Conservation (phyloP, 2,888 invertebrate genomes). For the Hoplodrina ambigua region DNA sequence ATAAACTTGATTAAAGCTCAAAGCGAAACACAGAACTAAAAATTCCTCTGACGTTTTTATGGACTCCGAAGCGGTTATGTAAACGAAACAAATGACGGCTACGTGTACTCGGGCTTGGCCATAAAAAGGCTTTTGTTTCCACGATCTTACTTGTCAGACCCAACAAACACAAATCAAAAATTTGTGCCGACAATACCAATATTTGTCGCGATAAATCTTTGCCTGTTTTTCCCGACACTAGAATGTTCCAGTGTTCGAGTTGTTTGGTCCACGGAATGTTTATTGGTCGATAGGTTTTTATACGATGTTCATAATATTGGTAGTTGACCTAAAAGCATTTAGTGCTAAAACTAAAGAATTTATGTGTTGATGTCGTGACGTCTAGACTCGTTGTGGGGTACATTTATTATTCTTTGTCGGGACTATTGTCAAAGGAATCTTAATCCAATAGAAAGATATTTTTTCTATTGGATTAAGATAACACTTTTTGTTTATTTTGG, state of each 20-base stretch:
- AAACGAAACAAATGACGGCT: slow-evolving; percentile 57
- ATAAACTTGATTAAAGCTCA: slow-evolving; percentile 19
- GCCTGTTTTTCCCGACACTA: slow-evolving; percentile 55
- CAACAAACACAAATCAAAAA: slow-evolving; percentile 65
- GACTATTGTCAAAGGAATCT: too few species aligned
- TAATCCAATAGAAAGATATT: background rate
- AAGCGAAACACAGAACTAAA: slow-evolving; percentile 25
- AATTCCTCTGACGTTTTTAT: slow-evolving; percentile 50
- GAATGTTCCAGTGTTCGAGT: slow-evolving; percentile 43
- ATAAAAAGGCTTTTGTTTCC: slow-evolving; percentile 55
- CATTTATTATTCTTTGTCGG: slow-evolving; percentile 35
- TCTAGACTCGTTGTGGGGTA: slow-evolving; percentile 39
- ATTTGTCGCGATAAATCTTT: slow-evolving; percentile 68
- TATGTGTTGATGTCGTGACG: slow-evolving; percentile 42
- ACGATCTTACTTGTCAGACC: slow-evolving; percentile 51
- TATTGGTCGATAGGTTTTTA: slow-evolving; percentile 60
- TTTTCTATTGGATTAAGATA: slow-evolving; percentile 1
- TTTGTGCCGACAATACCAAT: slow-evolving; percentile 62
- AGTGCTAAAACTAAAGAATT: slow-evolving; percentile 61
- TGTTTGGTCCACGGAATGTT: slow-evolving; percentile 57
- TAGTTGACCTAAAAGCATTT: slow-evolving; percentile 65
- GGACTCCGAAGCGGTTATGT: slow-evolving; percentile 57
- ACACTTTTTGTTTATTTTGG: background rate
- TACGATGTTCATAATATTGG: slow-evolving; percentile 61
- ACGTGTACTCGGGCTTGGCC: slow-evolving; percentile 45